Evolutionary conservation across 2,113 vertebrate genomes (phyloP).

Genomic region (Erythrolamprus reginae): DNA sequence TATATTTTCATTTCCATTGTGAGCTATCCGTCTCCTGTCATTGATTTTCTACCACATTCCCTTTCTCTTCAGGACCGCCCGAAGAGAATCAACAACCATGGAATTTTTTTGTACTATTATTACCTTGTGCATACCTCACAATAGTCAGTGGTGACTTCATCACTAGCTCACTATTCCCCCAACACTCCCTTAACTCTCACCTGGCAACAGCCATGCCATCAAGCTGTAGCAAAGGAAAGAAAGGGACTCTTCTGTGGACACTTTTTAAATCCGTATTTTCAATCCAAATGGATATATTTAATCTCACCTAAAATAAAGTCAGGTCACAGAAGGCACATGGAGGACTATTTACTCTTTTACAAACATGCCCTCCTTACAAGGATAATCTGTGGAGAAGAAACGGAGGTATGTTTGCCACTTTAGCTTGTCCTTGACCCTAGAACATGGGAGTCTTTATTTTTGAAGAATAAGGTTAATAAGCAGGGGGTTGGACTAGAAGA

Average conservation of each 20-base stretch:
- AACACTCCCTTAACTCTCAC: background rate
- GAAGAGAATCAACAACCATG: background rate
- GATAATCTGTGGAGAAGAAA: background rate
- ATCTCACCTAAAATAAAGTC: background rate
- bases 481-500: no score
- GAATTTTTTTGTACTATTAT: background rate
- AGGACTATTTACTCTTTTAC: background rate
- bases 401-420: background rate
- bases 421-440: background rate
- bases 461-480: background rate
- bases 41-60: background rate
- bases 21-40: background rate
- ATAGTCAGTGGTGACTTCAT: background rate
- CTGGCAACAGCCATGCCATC: background rate
- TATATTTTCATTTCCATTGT: background rate
- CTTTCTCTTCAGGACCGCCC: background rate
- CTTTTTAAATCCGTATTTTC: background rate
- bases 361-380: background rate
- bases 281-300: background rate
- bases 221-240: background rate
- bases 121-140: background rate
- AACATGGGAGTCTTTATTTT: background rate
- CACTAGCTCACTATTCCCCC: background rate
- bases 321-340: background rate
- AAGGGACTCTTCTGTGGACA: background rate